These are phyloP conservation scores for Stictocephala bisonia DNA, from an alignment of 2,888 invertebrate genomes.

Conservation along the genomic window DNA sequence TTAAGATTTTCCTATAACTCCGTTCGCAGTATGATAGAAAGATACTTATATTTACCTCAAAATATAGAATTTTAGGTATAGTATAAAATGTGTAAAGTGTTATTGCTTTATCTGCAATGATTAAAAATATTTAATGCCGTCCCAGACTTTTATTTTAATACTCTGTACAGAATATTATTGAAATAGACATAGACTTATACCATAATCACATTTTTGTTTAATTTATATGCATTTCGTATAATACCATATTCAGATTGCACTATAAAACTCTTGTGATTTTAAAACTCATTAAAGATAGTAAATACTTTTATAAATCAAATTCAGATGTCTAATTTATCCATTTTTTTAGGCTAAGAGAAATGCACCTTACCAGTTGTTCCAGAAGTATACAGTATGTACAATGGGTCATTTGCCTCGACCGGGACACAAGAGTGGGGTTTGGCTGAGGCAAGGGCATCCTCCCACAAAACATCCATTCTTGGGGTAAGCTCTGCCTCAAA, in stretches of 20 bases:
- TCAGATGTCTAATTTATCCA: not conserved
- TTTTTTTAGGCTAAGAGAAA: too few species aligned
- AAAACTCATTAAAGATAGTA: not conserved
- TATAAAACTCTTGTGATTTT: not conserved
- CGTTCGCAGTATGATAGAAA: too few species aligned
- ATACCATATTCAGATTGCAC: not conserved
- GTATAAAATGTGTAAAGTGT: too few species aligned
- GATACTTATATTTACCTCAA: too few species aligned
- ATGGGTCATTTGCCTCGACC: constrained; percentile 88
- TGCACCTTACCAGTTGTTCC: constrained; percentile 86
- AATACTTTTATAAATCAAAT: not conserved
- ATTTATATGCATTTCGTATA: not conserved
- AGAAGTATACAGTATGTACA: constrained; percentile 94
- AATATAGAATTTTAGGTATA: too few species aligned
- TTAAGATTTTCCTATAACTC: too few species aligned
- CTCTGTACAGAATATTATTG: too few species aligned
- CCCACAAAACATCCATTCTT: constrained; percentile 81
- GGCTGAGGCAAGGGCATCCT: constrained; percentile 73
- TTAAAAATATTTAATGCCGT: too few species aligned
- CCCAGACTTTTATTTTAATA: too few species aligned
- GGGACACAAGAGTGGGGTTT: constrained; percentile 84
- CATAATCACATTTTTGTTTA: not conserved
- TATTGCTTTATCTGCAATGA: too few species aligned
- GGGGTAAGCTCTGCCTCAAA: constrained; percentile 72
- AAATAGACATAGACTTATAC: too few species aligned